Evolutionary conservation across 1,140 invertebrate genomes (phyloP), one percentile per base, ranked within the genome.

Genomic region (Pogonomyrmex barbatus): DNA sequence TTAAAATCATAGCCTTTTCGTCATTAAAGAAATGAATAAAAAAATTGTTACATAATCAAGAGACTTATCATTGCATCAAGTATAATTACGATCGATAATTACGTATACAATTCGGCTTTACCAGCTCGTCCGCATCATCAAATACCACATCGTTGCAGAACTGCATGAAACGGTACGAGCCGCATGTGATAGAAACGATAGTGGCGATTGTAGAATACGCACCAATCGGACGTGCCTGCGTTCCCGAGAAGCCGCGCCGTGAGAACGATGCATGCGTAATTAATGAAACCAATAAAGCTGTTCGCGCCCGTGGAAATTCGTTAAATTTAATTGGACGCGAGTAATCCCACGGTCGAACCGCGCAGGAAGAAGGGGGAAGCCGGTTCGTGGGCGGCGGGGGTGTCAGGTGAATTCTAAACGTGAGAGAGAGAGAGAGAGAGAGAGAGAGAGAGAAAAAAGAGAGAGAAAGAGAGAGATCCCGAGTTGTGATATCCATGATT

Each of bases 271-370:
- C 92, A 93, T 94, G 93, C 92, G 93, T 94, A 94, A 94, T 94
- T 94, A 94, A 94, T 94, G 93, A 94, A 94, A 94, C 94, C 93
- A 94, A 94, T 94, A 94, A 94, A 93, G 88, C 92, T 91, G 89
- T 89, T 89, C 87, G 89, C 87, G 68, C 87, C 87, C 91, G 87
- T 68, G 87, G 85, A 88, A 90, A 90, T 95, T 94, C 93, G 93
- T 94, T 95, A 94, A 95, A 94, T 94, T 95, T 94, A 94, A 95
- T 94, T 94, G 94, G 93, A 94, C 91, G 92, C 91, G 88, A 93
- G 91, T 94, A 93, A 94, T 94, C 92, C 84, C 87, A 67, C 87
- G 70, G 56, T 82, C 65, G 73, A 45, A 68, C 62, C 52, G 67
- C 33, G 60, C 39, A 47, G 1, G 52, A 58, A 50, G 60, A 60